Base-by-base conservation (phyloP, 2,888 invertebrate genomes). In the Zaprionus bogoriensis region DNA sequence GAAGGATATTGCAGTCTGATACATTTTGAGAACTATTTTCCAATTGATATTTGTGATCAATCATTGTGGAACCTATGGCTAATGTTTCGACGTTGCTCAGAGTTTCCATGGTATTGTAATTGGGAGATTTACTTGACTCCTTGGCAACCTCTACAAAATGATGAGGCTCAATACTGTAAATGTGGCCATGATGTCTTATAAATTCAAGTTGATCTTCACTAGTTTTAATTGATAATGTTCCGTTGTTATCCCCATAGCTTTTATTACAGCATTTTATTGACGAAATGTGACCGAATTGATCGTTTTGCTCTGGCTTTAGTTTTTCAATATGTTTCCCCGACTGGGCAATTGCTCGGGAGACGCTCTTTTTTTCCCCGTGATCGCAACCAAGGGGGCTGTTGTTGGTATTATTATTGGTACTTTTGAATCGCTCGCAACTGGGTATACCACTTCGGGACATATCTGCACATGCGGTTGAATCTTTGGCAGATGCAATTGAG, bases 271-370 rank as follows among this genome's bases (percentile, higher is more conserved):
- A 82, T 0, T 83, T 81, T 5, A 59, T 63, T 9, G 60, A 76
- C 36, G 25, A 39, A 2, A 52, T 6, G 28, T 32, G 54, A 14
- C 23, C 55, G 28, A 46, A 30, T 20, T 68, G 57, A 39, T 59
- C 65, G 23, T 17, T 54, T 9, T 66, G 71, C 17, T 70, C 42
- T 12, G 78, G 75, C 51, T 85, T 89, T 74, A 90, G 48, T 87
- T 89, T 89, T 89, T 89, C 88, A 83, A 88, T 81, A 87, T 89
- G 88, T 87, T 89, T 83, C 53, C 86, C 81, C 89, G 88, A 79
- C 58, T 89, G 87, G 83, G 83, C 74, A 85, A 83, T 82, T 84
- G 86, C 77, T 81, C 87, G 59, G 83, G 84, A 22, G 77, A 74
- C 65, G 72, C 64, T 45, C 77, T 55, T 74, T 76, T 46, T 53